These are phyloP conservation scores for Heliothis peltigera DNA, from an alignment of 2,888 invertebrate genomes.

Conservation along the genomic window DNA sequence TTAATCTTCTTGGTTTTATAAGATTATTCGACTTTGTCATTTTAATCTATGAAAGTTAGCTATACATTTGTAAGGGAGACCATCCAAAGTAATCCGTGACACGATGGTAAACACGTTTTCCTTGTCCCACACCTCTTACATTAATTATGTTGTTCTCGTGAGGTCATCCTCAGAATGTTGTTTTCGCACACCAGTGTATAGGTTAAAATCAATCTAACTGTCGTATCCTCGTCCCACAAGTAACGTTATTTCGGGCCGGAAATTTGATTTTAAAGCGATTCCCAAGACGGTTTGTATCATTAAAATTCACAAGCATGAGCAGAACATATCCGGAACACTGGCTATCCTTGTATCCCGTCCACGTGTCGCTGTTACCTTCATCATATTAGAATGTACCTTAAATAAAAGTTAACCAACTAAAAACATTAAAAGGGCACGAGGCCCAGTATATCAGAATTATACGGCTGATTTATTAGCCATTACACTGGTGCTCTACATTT, in stretches of 20 bases:
- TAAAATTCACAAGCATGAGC: slow-evolving; percentile 40
- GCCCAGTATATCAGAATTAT: slow-evolving; percentile 74
- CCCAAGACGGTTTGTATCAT: slow-evolving; percentile 23
- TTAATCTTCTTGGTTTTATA: slow-evolving; percentile 42
- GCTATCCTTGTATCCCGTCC: slow-evolving; percentile 18
- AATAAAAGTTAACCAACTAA: slow-evolving; percentile 65
- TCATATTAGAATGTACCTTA: slow-evolving; percentile 40
- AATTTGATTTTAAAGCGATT: slow-evolving; percentile 46
- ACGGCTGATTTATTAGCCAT: slow-evolving; percentile 77
- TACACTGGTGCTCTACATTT: slow-evolving; percentile 73
- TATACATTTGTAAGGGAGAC: slow-evolving; percentile 22
- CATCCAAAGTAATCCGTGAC: slow-evolving; percentile 10
- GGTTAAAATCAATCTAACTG: slow-evolving; percentile 40
- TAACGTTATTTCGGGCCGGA: slow-evolving; percentile 47
- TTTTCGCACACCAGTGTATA: slow-evolving; percentile 8
- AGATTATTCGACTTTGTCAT: slow-evolving; percentile 45
- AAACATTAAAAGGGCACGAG: slow-evolving; percentile 72
- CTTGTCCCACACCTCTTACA: background rate
- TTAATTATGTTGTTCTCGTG: slow-evolving; percentile 8
- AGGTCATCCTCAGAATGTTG: slow-evolving; percentile 4
- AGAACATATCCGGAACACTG: slow-evolving; percentile 26
- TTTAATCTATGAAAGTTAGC: slow-evolving; percentile 39
- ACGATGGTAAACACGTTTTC: slow-evolving; percentile 13
- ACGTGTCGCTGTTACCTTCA: slow-evolving; percentile 29
- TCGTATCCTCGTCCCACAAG: slow-evolving; percentile 47